Conservation (phyloP, 2,888 invertebrate species). For the Tanypteryx hageni region DNA sequence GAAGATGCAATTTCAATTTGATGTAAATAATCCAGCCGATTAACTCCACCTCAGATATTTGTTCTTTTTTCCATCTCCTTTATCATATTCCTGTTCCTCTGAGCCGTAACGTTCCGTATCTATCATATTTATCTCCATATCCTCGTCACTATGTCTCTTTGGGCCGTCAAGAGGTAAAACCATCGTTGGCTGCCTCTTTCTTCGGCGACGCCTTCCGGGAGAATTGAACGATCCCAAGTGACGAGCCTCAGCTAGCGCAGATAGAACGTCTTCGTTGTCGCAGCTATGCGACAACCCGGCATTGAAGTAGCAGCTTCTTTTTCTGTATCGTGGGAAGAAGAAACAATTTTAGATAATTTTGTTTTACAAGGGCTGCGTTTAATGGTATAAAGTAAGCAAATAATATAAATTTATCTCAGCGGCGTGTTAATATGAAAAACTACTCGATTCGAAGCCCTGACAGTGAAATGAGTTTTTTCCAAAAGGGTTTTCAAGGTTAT, state of each 20-base stretch:
- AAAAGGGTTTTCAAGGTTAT: no score
- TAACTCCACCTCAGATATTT: slow-evolving; percentile 53
- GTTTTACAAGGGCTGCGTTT: neutral
- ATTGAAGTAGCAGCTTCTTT: slow-evolving; percentile 73
- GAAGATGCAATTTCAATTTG: neutral
- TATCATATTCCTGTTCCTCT: neutral
- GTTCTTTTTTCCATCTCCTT: slow-evolving; percentile 22
- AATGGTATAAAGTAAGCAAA: no score
- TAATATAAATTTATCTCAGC: no score
- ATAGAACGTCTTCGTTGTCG: slow-evolving; percentile 73
- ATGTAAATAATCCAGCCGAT: neutral
- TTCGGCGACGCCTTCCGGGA: slow-evolving; percentile 71
- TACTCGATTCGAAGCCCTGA: no score
- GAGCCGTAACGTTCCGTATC: neutral
- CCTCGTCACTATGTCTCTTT: neutral
- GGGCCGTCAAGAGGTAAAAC: neutral
- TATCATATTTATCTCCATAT: neutral
- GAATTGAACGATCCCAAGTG: slow-evolving; percentile 72
- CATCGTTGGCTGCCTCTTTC: slow-evolving; percentile 52
- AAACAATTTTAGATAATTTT: neutral
- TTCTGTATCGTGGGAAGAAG: slow-evolving; percentile 69
- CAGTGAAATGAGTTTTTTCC: no score
- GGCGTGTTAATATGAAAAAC: no score
- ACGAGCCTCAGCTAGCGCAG: slow-evolving; percentile 72
- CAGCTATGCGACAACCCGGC: slow-evolving; percentile 74